These are phyloP conservation scores for Periophthalmodon schlosseri DNA, from an alignment of 2,113 vertebrate species.

Conservation along the genomic window DNA sequence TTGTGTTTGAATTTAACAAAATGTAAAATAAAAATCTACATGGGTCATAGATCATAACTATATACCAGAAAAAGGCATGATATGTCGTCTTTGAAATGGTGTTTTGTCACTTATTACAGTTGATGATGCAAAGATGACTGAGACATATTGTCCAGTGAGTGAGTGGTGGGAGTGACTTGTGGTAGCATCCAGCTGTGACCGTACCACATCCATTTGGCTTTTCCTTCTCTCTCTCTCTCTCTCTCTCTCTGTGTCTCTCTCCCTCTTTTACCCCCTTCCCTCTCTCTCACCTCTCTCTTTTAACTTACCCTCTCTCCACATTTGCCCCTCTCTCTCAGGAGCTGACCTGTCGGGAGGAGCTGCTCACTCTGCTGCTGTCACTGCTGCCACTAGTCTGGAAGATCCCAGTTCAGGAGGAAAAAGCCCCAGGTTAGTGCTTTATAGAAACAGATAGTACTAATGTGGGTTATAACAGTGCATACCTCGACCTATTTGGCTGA, in stretches of 20 bases:
- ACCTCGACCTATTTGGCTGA: background rate
- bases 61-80: background rate
- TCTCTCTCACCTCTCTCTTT: slow-evolving; percentile 8
- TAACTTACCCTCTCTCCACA: slow-evolving; percentile 15
- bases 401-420: slow-evolving; percentile 92
- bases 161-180: slow-evolving; percentile 44
- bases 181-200: slow-evolving; percentile 41
- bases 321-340: slow-evolving; percentile 76
- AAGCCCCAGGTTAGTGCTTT: slow-evolving; percentile 82
- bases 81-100: background rate
- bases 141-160: background rate
- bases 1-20: background rate
- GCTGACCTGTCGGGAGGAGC: slow-evolving; percentile 94
- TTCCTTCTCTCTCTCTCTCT: slow-evolving; percentile 33
- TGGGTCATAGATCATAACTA: background rate
- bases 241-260: slow-evolving; percentile 11
- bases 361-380: slow-evolving; percentile 91
- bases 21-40: background rate
- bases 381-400: slow-evolving; percentile 96
- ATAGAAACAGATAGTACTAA: background rate
- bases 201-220: slow-evolving; percentile 21
- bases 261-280: slow-evolving; percentile 25
- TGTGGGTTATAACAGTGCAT: slow-evolving; percentile 3
- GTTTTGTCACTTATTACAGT: background rate
- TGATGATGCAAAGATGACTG: too few relatives aligned